Evolutionary conservation across 2,797 vertebrate species (phyloP), one percentile per base, ranked within the genome.

Genomic region (Ibycter americanus): DNA sequence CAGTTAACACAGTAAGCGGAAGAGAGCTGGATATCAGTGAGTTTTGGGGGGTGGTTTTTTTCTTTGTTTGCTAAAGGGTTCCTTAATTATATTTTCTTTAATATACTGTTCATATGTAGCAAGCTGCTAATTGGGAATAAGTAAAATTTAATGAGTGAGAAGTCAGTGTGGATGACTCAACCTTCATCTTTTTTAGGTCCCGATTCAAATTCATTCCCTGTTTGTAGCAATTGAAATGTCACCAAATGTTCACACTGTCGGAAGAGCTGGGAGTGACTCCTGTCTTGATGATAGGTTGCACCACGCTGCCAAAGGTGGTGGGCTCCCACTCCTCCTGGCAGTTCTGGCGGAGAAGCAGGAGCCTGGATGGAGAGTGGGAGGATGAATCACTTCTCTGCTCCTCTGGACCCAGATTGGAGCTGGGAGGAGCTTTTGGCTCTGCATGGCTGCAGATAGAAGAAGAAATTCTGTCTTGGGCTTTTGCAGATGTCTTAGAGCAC

Each of bases 351-450:
- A 4, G 66, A 11, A 87, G 54, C 11, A 31, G 66, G 62, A 94
- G 88, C 71, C 77, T 83, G 88, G 42, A 15, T 88, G 90, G 55
- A 32, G 65, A 82, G 94, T 89, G 89, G 95, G 94, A 96, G 91
- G 87, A 92, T 94, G 91, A 96, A 93, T 96, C 94, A 92, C 51
- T 90, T 71, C 5, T 52, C 80, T 78, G 66, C 83, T 93, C 89
- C 90, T 72, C 73, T 76, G 81, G 93, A 72, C 89, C 83, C 94
- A 26, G 16, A 23, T 2, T 29, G 83, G 62, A 72, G 81, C 81
- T 25, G 4, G 77, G 89, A 96, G 85, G 59, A 86, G 79, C 76
- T 81, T 31, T 85, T 58, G 89, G 79, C 81, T 73, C 46, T 0
- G 21, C 23, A 10, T 3, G 54, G 65, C 83, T 70, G 74, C 34